Evolutionary conservation across 2,888 invertebrate genomes (phyloP).

Genomic region (Folsomia candida): DNA sequence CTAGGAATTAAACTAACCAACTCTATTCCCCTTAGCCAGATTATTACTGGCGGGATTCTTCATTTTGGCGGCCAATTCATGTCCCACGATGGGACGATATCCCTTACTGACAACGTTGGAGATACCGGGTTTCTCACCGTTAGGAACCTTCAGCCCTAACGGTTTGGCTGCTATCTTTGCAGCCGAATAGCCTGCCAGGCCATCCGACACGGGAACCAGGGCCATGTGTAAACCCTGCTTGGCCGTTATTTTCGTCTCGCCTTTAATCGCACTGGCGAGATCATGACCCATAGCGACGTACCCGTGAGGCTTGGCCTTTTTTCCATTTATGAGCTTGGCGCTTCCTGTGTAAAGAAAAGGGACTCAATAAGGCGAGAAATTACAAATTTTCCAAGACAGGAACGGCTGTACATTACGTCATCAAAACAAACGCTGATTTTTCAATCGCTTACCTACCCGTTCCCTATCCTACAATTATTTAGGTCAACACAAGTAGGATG

Average conservation of each 20-base stretch:
- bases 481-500: too few relatives aligned
- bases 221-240: constrained; percentile 47
- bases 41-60: background rate
- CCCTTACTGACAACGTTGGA: constrained; percentile 26
- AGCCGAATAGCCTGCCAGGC: constrained; percentile 43
- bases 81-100: constrained; percentile 17
- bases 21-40: background rate
- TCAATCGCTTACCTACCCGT: too few relatives aligned
- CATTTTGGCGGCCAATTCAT: background rate
- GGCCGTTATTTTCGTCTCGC: constrained; percentile 31
- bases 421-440: too few relatives aligned
- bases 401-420: too few relatives aligned
- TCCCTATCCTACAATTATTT: too few relatives aligned
- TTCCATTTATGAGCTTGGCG: constrained; percentile 40
- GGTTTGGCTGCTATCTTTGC: constrained; percentile 43
- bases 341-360: too few relatives aligned
- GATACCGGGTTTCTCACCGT: constrained; percentile 26
- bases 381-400: too few relatives aligned
- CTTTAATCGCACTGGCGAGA: constrained; percentile 36
- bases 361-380: too few relatives aligned
- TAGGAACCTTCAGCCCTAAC: constrained; percentile 21
- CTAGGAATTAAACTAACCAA: background rate
- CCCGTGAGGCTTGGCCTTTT: constrained; percentile 40
- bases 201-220: constrained; percentile 45
- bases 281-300: constrained; percentile 40